A percentile compares a stretch with the other conserved stretches of the same genome.
Conservation (phyloP, 2,888 invertebrate genomes). For the Cerastis leucographa region DNA sequence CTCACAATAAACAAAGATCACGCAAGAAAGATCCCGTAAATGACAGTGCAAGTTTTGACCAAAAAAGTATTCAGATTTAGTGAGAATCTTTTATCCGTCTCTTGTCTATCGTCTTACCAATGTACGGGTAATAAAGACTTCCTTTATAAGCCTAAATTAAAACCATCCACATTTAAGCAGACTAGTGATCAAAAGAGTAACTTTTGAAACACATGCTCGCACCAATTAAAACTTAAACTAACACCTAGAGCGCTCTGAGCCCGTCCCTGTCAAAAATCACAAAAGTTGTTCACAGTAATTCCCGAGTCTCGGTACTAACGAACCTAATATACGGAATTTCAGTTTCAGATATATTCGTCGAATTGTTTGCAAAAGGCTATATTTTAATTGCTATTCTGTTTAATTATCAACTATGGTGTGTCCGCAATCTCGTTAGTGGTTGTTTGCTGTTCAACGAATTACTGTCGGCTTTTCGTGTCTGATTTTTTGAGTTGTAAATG, state of each 20-base stretch:
- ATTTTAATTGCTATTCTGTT: constrained; percentile 77
- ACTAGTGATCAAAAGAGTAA: neutral
- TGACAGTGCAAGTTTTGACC: too few species aligned
- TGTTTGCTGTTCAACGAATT: constrained; percentile 61
- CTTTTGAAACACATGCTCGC: constrained; percentile 9
- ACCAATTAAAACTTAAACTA: constrained; percentile 35
- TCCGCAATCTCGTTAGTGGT: constrained; percentile 68
- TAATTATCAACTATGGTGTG: constrained; percentile 64
- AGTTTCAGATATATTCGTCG: constrained; percentile 60
- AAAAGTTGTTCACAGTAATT: constrained; percentile 64
- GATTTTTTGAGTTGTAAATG: constrained; percentile 42
- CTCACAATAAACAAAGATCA: too few species aligned
- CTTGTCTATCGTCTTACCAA: neutral
- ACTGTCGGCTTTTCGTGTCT: constrained; percentile 42
- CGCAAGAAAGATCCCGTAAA: too few species aligned
- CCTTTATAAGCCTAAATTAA: neutral
- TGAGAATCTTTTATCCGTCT: neutral
- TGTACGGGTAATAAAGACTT: neutral
- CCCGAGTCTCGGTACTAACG: constrained; percentile 71
- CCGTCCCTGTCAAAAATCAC: constrained; percentile 49
- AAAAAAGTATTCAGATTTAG: neutral
- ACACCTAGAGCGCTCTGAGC: constrained; percentile 7
- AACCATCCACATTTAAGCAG: neutral
- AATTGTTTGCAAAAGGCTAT: constrained; percentile 78
- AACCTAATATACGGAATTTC: constrained; percentile 72